Evolutionary conservation across 2,888 invertebrate species (phyloP), one percentile per base, ranked within the genome.

Genomic region (Leucania comma): DNA sequence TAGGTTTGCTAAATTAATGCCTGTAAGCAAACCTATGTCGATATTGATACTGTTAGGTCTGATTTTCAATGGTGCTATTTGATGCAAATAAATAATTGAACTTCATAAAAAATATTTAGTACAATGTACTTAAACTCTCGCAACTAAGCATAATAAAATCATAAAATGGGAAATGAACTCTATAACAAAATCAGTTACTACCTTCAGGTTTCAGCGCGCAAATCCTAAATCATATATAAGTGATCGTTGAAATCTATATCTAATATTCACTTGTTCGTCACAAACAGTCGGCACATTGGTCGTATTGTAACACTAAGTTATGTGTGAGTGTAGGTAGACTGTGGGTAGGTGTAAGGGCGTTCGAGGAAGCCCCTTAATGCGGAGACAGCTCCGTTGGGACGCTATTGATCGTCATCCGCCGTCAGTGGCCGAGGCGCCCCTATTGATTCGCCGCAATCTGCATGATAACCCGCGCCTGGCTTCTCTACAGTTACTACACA

Each of bases 361-460:
- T 93, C 92, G 93, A 94, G 94, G 95, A 95, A 95, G 95, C 95
- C 95, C 95, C 93, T 93, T 93, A 95, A 93, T 94, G 93, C 95
- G 93, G 95, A 95, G 95, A 94, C 95, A 93, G 94, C 94, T 93
- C 94, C 94, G 91, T 90, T 93, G 94, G 95, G 94, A 93, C 93
- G 93, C 91, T 95, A 95, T 96, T 93, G 95, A 95, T 95, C 95
- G 95, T 95, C 95, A 95, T 95, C 94, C 95, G 91, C 89, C 94
- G 95, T 95, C 95, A 95, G 95, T 93, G 94, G 92, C 90, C 94
- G 94, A 92, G 94, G 91, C 94, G 92, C 93, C 89, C 92, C 94
- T 96, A 96, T 96, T 96, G 95, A 96, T 96, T 96, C 94, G 93
- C 94, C 95, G 95, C 95, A 96, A 96, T 95, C 95, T 96, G 94